A percentile compares a stretch with the other conserved stretches of the same genome.
Evolutionary conservation across 2,888 invertebrate species (phyloP).

Genomic region (Agrochola lota): DNA sequence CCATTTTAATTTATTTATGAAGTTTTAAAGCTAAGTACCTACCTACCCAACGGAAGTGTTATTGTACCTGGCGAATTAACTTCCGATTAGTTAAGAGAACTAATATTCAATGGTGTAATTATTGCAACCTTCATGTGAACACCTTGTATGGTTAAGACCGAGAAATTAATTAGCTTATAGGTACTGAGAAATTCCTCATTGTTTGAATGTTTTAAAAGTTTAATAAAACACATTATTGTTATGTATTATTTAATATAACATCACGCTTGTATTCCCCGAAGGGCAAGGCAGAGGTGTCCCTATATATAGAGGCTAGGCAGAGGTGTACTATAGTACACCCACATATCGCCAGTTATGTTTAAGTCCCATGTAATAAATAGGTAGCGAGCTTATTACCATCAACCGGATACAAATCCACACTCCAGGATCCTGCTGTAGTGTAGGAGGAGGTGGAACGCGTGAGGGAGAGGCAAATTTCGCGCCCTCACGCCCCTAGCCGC

Average conservation of each 20-base stretch:
- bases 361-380: neutral
- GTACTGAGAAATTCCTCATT: neutral
- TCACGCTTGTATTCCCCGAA: neutral
- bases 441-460: too few species aligned
- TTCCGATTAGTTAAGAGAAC: conserved; percentile 55
- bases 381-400: neutral
- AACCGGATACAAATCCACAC: neutral
- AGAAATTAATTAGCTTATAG: conserved; percentile 38
- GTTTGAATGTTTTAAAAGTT: neutral
- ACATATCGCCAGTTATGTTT: neutral
- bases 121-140: conserved; percentile 52
- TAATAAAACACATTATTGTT: neutral
- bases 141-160: conserved; percentile 10
- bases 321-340: neutral
- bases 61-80: conserved; percentile 48
- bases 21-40: conserved; percentile 2
- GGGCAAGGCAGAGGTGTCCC: too few species aligned
- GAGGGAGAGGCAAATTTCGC: too few species aligned
- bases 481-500: too few species aligned
- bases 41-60: conserved; percentile 48
- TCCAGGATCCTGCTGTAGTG: neutral
- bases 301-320: too few species aligned
- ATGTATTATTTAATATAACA: too few species aligned
- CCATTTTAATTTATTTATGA: conserved; percentile 1
- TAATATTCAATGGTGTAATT: conserved; percentile 46